These are phyloP conservation scores for Perizoma flavofasciatum DNA, from an alignment of 2,888 invertebrate species.

Conservation along the genomic window DNA sequence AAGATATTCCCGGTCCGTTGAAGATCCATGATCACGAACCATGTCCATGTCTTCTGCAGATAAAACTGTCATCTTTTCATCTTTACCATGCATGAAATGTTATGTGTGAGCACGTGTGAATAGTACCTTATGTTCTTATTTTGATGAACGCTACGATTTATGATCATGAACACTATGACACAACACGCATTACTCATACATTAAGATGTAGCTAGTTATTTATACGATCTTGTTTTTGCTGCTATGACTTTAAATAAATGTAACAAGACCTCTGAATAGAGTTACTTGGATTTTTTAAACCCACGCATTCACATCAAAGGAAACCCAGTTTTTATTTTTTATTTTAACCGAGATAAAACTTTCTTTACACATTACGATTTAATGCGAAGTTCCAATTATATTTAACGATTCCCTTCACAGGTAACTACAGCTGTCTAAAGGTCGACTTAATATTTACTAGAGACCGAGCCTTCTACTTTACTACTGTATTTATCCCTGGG, in stretches of 20 bases:
- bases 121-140: conserved; percentile 55
- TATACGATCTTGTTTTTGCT: conserved; percentile 60
- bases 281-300: conserved; percentile 79
- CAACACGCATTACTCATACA: conserved; percentile 83
- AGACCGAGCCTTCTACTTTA: conserved; percentile 95
- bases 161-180: conserved; percentile 66
- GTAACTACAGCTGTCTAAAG: conserved; percentile 95
- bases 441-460: conserved; percentile 94
- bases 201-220: conserved; percentile 69
- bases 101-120: conserved; percentile 62
- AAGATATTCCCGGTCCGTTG: conserved; percentile 54
- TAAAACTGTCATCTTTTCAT: conserved; percentile 52
- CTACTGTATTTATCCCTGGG: conserved; percentile 95
- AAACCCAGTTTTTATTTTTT: conserved; percentile 46
- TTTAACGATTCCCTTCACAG: conserved; percentile 83
- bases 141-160: conserved; percentile 52
- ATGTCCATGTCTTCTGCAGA: conserved; percentile 51
- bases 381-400: conserved; percentile 53
- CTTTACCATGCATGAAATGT: conserved; percentile 62
- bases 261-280: conserved; percentile 83
- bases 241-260: conserved; percentile 57
- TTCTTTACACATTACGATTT: conserved; percentile 36
- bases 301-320: conserved; percentile 48
- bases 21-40: conserved; percentile 48
- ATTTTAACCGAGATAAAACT: conserved; percentile 47